phyloP scores from a whole-genome alignment of 2,888 invertebrate species.

The Cepaea hortensis region DNA sequence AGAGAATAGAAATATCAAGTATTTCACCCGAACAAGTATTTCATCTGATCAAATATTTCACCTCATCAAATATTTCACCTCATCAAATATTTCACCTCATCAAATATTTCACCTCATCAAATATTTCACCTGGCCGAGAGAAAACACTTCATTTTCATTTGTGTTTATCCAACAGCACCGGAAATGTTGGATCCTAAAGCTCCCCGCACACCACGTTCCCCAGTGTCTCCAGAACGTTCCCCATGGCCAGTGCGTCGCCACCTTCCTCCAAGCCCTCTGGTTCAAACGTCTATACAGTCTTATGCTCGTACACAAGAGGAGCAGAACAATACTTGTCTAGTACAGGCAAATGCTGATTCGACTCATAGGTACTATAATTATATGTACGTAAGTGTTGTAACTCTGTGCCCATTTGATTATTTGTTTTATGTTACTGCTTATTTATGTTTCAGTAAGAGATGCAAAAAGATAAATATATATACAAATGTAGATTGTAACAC shows the following conservation, averaged over 20 bases:
- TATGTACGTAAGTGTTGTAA: constrained; percentile 51
- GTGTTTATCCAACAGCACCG: constrained; percentile 67
- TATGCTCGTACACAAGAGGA: constrained; percentile 71
- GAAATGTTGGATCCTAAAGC: constrained; percentile 77
- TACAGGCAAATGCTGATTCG: constrained; percentile 55
- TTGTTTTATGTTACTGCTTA: not conserved
- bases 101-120: too few species aligned
- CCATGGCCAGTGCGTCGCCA: constrained; percentile 54
- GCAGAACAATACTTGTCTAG: constrained; percentile 70
- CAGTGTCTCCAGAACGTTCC: constrained; percentile 33
- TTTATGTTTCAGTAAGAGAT: not conserved
- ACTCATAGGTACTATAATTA: constrained; percentile 64
- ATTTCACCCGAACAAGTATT: too few species aligned
- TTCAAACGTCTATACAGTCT: constrained; percentile 64
- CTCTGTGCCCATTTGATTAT: constrained; percentile 20
- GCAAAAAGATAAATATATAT: too few species aligned
- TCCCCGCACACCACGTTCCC: constrained; percentile 38
- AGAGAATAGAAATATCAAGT: too few species aligned
- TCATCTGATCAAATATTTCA: too few species aligned
- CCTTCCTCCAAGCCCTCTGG: constrained; percentile 61
- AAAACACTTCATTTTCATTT: too few species aligned
- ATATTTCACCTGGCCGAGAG: too few species aligned
- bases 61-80: too few species aligned
- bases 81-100: too few species aligned
- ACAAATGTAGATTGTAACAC: too few species aligned